Conservation (phyloP, 2,888 invertebrate genomes). For the Rugalucina vietnamica region DNA sequence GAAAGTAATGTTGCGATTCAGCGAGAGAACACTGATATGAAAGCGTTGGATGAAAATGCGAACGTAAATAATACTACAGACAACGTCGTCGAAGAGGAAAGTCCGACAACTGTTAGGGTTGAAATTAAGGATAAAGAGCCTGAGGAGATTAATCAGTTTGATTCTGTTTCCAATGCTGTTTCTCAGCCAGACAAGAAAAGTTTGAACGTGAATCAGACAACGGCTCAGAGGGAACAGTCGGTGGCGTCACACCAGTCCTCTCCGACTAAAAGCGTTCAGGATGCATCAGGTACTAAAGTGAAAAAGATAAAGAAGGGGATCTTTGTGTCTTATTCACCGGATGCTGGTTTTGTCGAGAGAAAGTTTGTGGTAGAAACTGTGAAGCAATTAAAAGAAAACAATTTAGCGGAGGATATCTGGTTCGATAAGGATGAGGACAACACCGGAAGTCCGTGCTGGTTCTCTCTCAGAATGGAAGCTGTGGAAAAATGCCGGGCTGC, state of each 20-base stretch:
- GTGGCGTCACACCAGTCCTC: neutral
- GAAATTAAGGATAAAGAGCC: constrained; percentile 63
- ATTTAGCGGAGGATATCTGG: constrained; percentile 82
- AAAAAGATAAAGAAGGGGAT: constrained; percentile 81
- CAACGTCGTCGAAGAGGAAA: constrained; percentile 3
- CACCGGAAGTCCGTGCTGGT: constrained; percentile 82
- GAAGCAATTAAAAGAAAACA: constrained; percentile 82
- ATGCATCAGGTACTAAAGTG: constrained; percentile 38
- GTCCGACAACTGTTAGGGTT: constrained; percentile 33
- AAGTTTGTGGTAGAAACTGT: constrained; percentile 82
- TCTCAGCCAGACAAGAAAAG: constrained; percentile 64
- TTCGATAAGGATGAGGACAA: constrained; percentile 83
- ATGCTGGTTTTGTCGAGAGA: constrained; percentile 81
- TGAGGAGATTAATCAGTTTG: constrained; percentile 73
- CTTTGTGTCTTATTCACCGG: constrained; percentile 82
- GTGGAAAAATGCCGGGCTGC: constrained; percentile 81
- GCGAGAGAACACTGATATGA: neutral
- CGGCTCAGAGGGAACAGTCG: constrained; percentile 8
- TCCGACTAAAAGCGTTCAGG: neutral
- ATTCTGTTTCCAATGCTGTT: constrained; percentile 71
- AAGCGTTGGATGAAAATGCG: neutral
- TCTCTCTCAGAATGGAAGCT: constrained; percentile 82
- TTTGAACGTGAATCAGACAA: constrained; percentile 16
- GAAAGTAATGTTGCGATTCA: neutral
- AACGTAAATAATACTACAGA: neutral